These are phyloP conservation scores for Caenorhabditis remanei DNA, from an alignment of 1,140 invertebrate genomes.

Conservation along the genomic window DNA sequence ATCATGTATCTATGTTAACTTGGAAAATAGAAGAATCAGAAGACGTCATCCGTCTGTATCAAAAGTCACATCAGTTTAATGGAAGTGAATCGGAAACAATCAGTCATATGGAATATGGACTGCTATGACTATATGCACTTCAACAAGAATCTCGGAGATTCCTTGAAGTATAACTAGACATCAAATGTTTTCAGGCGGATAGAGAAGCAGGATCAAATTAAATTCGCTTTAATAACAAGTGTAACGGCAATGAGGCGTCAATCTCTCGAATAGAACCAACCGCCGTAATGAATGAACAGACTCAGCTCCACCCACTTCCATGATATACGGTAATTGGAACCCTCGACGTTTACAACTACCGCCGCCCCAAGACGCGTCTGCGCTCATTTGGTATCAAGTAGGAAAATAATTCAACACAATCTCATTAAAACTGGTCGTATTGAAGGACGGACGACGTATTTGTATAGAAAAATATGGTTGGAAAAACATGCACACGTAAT, in stretches of 20 bases:
- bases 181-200: too few species aligned
- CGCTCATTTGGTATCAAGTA: constrained; percentile 51
- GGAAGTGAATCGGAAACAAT: constrained; percentile 44
- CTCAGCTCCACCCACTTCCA: constrained; percentile 42
- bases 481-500: constrained; percentile 47
- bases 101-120: constrained; percentile 15
- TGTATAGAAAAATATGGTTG: constrained; percentile 42
- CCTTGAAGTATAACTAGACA: too few species aligned
- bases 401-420: constrained; percentile 55
- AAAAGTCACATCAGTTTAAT: not conserved
- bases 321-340: constrained; percentile 51
- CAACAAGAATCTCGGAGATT: too few species aligned
- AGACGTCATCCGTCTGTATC: constrained; percentile 33
- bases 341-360: not conserved
- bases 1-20: not conserved
- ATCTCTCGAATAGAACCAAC: constrained; percentile 2
- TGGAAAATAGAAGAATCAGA: not conserved
- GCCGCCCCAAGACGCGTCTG: too few species aligned
- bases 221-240: not conserved
- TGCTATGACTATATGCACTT: not conserved
- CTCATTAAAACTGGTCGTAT: constrained; percentile 38
- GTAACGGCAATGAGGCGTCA: not conserved
- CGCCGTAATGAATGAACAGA: constrained; percentile 22
- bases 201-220: not conserved
- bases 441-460: constrained; percentile 21